A percentile compares a stretch with the other conserved stretches of the same genome.
These are phyloP conservation scores for Danio kyathit DNA, from an alignment of 2,797 vertebrate genomes.

Conservation along the genomic window DNA sequence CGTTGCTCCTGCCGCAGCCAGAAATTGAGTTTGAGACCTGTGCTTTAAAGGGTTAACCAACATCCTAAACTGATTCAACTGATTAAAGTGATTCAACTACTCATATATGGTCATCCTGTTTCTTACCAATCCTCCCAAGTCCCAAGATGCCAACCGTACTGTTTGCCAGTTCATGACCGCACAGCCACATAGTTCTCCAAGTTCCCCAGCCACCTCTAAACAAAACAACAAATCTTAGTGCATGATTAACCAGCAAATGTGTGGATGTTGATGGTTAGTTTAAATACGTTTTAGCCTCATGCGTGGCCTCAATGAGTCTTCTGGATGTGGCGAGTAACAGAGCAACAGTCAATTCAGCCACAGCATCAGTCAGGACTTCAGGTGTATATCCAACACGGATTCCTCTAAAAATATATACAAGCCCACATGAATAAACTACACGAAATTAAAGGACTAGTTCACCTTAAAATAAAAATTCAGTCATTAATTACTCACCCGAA, in stretches of 20 bases:
- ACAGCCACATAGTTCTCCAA: slow-evolving; percentile 83
- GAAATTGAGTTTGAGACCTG: too few relatives aligned
- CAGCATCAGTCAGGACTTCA: slow-evolving; percentile 79
- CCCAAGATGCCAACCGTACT: slow-evolving; percentile 87
- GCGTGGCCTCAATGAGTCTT: slow-evolving; percentile 82
- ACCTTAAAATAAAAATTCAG: too few relatives aligned
- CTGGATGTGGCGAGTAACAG: slow-evolving; percentile 85
- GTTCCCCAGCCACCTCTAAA: slow-evolving; percentile 83
- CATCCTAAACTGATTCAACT: neutral
- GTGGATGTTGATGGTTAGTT: neutral
- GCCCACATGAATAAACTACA: neutral
- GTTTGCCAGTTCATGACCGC: slow-evolving; percentile 79
- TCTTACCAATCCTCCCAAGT: slow-evolving; percentile 85
- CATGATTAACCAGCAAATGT: neutral
- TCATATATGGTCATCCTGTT: neutral
- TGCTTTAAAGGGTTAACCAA: neutral
- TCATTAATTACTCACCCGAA: too few relatives aligned
- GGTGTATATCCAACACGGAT: slow-evolving; percentile 83
- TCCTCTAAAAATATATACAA: slow-evolving; percentile 69
- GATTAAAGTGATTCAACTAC: neutral
- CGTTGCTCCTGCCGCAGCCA: too few relatives aligned
- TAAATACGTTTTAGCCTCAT: slow-evolving; percentile 78
- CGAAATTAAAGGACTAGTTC: neutral
- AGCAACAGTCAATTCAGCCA: slow-evolving; percentile 81
- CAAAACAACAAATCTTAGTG: slow-evolving; percentile 3